phyloP scores from a whole-genome alignment of 2,797 vertebrate species.

The Sciurus vulgaris region DNA sequence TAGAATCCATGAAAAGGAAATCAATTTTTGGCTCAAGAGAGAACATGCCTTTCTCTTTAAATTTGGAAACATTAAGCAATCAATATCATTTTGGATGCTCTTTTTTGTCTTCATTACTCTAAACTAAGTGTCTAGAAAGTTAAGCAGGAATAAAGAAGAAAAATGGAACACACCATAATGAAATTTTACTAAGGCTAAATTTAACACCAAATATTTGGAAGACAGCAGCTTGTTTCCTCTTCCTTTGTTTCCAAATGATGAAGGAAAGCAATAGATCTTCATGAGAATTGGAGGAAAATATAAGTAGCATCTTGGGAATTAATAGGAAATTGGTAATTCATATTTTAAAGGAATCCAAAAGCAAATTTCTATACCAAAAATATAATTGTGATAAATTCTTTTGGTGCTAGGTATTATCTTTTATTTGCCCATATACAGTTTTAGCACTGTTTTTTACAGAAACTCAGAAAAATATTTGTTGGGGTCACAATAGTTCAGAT shows the following conservation, averaged over 20 bases:
- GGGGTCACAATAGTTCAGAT: not conserved
- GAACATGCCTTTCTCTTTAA: slow-evolving; percentile 68
- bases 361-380: not conserved
- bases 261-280: not conserved
- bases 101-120: slow-evolving; percentile 64
- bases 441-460: not conserved
- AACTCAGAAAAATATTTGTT: not conserved
- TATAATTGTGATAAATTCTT: not conserved
- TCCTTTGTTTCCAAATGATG: not conserved
- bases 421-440: not conserved
- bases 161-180: slow-evolving; percentile 29
- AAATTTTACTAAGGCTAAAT: slow-evolving; percentile 60
- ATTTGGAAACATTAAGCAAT: slow-evolving; percentile 61
- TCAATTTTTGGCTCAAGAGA: slow-evolving; percentile 72
- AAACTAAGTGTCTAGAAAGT: slow-evolving; percentile 56
- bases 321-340: not conserved
- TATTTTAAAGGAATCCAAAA: slow-evolving; percentile 1
- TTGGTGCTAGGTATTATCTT: not conserved
- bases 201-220: slow-evolving; percentile 42
- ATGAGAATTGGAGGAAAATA: not conserved
- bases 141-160: slow-evolving; percentile 59
- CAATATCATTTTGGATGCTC: slow-evolving; percentile 51
- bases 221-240: slow-evolving; percentile 15
- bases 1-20: slow-evolving; percentile 70
- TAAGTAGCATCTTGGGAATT: not conserved